These are phyloP conservation scores for Eupithecia exiguata DNA, from an alignment of 2,888 invertebrate genomes.

Conservation along the genomic window DNA sequence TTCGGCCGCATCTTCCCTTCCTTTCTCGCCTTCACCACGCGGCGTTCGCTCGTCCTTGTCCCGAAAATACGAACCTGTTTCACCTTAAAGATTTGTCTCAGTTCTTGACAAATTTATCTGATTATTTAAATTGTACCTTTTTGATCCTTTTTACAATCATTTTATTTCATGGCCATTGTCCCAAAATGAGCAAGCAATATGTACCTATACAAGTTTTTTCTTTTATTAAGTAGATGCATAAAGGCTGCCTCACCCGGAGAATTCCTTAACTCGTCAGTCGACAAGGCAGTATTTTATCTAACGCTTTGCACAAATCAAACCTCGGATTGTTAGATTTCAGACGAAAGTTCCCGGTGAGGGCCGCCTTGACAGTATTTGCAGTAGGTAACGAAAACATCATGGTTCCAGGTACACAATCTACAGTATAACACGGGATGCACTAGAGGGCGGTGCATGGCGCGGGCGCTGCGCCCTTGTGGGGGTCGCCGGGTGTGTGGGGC, in stretches of 20 bases:
- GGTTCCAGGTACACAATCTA: constrained; percentile 85
- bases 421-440: constrained; percentile 76
- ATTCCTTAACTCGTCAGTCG: not conserved
- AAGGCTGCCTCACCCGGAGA: not conserved
- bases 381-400: not conserved
- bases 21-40: too few relatives aligned
- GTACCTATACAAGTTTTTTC: not conserved
- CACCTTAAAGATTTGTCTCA: not conserved
- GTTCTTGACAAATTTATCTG: not conserved
- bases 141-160: not conserved
- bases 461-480: constrained; percentile 89
- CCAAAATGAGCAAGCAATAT: not conserved
- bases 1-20: too few relatives aligned
- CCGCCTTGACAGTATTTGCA: not conserved
- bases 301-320: not conserved
- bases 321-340: not conserved
- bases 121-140: not conserved
- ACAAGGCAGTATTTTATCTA: not conserved
- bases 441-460: constrained; percentile 82
- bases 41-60: too few relatives aligned
- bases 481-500: constrained; percentile 89
- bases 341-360: not conserved
- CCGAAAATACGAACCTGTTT: too few relatives aligned
- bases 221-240: not conserved
- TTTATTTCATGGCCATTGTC: not conserved